Evolutionary conservation across 2,113 vertebrate species (phyloP), one percentile per base, ranked within the genome.

Genomic region (Empidonax traillii): DNA sequence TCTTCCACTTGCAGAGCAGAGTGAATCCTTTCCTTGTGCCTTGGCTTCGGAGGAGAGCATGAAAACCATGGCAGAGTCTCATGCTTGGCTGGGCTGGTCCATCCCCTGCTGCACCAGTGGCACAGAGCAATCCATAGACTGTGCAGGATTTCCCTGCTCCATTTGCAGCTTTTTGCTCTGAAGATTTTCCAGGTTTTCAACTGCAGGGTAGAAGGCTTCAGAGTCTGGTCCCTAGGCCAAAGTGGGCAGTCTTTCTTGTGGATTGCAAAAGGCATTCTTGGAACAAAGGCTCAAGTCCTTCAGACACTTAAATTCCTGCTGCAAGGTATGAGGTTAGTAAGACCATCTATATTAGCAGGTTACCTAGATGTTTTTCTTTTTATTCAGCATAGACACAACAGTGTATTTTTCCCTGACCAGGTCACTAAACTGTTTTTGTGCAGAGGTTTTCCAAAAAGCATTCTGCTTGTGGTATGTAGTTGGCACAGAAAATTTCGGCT

Each of bases 401-500:
- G 25, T 52, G 46, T 20, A 16, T 72, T 95, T 87, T 89, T 6
- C 20, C 31, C 73, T 72, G 58, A 43, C 28, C 77, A 67, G 22
- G 63, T 56, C 27, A 37, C 49, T 58, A 53, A 91, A 30, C 28
- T 49, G 41, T 27, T 85, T 66, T 24, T 87, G n/a, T 33, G 65
- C 44, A 91, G 83, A 61, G 37, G 9, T 89, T 94, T 95, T 69
- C 66, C 67, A 82, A 79, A 87, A 87, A 66, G 23, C 55, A 16
- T 81, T 91, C 9, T 5, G 44, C 56, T 67, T 81, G 33, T 31
- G 2, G 39, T 46, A 5, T n/a, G 7, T 8, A 55, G 10, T n/a
- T 91, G 89, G 85, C 95, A 93, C 37, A 71, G 89, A 28, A 78
- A 37, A 65, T 76, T 95, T 95, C 91, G 89, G 28, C 91, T 94